Conservation (phyloP, 2,888 invertebrate species). For the Amphipyra berbera region DNA sequence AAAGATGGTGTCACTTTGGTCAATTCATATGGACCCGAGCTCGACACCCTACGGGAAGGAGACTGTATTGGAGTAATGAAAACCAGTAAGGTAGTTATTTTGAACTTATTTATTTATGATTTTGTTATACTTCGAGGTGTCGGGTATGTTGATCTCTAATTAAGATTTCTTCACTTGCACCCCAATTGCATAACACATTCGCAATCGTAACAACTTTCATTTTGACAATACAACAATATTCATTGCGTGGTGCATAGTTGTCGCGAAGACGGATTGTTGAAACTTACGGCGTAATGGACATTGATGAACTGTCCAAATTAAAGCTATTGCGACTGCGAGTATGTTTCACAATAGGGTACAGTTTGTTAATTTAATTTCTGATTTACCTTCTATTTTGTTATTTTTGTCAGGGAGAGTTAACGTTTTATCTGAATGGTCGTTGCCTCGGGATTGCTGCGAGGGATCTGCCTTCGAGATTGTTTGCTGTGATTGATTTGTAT, state of each 20-base stretch:
- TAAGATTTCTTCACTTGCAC: neutral
- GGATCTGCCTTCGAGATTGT: conserved; percentile 94
- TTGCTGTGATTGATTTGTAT: conserved; percentile 98
- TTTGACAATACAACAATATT: no score
- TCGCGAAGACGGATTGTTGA: no score
- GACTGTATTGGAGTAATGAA: conserved; percentile 96
- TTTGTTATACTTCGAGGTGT: neutral
- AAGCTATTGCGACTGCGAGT: no score
- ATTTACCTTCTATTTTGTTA: conserved; percentile 8
- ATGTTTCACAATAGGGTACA: no score
- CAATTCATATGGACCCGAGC: conserved; percentile 95
- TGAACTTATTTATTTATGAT: neutral
- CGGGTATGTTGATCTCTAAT: no score
- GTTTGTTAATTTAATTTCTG: neutral
- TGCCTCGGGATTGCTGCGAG: conserved; percentile 96
- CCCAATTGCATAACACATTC: no score
- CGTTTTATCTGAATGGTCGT: conserved; percentile 96
- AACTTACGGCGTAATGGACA: no score
- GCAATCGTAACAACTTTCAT: no score
- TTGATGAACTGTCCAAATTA: no score
- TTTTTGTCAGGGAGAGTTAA: conserved; percentile 92
- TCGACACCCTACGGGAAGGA: conserved; percentile 95
- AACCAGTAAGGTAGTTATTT: conserved; percentile 91
- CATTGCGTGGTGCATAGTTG: no score
- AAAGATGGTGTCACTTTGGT: conserved; percentile 95